Percentiles rank a stretch among this genome's conserved stretches.
Conservation (phyloP, 2,113 vertebrate genomes). For the Poecilia latipinna region DNA sequence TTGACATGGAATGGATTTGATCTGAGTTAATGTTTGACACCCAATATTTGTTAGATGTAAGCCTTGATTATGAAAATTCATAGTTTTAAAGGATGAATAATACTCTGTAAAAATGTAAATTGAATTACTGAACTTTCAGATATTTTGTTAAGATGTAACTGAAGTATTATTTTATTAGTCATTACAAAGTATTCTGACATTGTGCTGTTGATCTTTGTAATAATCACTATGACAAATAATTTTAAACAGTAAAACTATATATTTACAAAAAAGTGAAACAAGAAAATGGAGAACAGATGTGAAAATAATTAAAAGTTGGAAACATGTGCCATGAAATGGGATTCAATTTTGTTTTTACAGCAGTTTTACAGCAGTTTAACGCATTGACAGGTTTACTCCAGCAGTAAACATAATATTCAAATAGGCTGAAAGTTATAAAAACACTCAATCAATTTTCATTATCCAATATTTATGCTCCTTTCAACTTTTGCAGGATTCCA, state of each 20-base stretch:
- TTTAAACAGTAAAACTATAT: not conserved
- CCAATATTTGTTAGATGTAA: too few relatives aligned
- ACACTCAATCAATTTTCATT: not conserved
- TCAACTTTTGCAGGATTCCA: not conserved
- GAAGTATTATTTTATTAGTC: not conserved
- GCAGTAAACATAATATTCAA: slow-evolving; percentile 4
- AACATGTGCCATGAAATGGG: not conserved
- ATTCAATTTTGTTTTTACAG: not conserved
- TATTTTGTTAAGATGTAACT: not conserved
- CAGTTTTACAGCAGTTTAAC: not conserved
- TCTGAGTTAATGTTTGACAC: too few relatives aligned
- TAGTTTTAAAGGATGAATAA: not conserved
- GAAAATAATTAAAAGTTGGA: not conserved
- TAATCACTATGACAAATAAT: not conserved
- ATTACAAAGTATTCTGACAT: not conserved
- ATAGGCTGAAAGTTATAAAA: slow-evolving; percentile 9
- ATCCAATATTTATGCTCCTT: not conserved
- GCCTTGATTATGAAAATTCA: too few relatives aligned
- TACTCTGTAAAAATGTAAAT: not conserved
- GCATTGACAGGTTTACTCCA: slow-evolving; percentile 2
- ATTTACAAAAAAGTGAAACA: not conserved
- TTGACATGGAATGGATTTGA: too few relatives aligned
- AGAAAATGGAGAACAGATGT: not conserved
- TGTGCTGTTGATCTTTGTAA: not conserved
- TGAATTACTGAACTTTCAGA: not conserved